Conservation (phyloP, 2,888 invertebrate genomes). For the Cerceris ruficornis region DNA sequence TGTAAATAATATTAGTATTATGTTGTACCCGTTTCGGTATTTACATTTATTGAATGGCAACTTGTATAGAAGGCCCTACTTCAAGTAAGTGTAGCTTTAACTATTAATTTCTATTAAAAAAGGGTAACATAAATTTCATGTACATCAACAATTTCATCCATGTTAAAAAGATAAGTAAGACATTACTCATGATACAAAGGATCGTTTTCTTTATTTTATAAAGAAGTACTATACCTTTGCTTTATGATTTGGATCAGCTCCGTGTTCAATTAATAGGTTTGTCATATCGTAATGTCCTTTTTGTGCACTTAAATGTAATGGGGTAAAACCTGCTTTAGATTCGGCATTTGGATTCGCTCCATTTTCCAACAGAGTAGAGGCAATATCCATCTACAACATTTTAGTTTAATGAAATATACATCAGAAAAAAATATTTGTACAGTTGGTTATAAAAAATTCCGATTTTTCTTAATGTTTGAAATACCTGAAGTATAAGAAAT, state of each 20-base stretch:
- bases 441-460: neutral
- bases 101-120: no score
- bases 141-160: neutral
- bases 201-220: neutral
- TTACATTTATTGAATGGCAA: no score
- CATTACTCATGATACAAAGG: no score
- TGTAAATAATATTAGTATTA: no score
- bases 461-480: no score
- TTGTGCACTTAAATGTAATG: constrained; percentile 96
- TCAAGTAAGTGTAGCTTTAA: no score
- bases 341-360: constrained; percentile 96
- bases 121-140: no score
- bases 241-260: constrained; percentile 91
- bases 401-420: neutral
- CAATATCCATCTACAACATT: constrained; percentile 91
- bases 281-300: constrained; percentile 98
- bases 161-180: no score
- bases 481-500: no score
- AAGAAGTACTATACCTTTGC: constrained; percentile 84
- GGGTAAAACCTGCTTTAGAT: constrained; percentile 97
- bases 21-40: no score
- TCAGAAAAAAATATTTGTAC: neutral
- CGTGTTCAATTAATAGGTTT: constrained; percentile 94
- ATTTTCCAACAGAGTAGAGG: constrained; percentile 95
- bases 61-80: no score